Evolutionary conservation across 2,888 invertebrate species (phyloP).

Genomic region (Pammene fasciana): DNA sequence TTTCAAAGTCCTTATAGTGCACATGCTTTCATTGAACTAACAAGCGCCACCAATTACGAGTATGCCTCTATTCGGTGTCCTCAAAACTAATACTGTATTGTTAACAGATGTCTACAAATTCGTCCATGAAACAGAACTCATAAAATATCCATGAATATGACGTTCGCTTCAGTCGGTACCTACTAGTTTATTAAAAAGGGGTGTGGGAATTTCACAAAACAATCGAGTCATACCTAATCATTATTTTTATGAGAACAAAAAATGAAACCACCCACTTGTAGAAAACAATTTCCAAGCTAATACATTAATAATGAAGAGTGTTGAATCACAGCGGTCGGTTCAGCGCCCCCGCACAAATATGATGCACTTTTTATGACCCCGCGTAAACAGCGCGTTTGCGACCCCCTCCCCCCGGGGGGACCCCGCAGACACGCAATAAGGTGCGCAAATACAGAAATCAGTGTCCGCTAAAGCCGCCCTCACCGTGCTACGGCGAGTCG

Average conservation of each 20-base stretch:
- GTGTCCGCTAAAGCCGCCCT: constrained; percentile 44
- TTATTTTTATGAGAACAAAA: neutral
- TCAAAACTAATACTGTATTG: too few relatives aligned
- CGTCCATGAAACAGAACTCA: too few relatives aligned
- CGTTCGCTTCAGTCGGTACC: too few relatives aligned
- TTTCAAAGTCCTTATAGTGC: too few relatives aligned
- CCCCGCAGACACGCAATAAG: constrained; percentile 44
- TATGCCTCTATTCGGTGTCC: too few relatives aligned
- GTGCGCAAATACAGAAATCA: constrained; percentile 62
- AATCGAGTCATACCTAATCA: neutral
- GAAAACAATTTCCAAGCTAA: constrained; percentile 34
- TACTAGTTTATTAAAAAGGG: too few relatives aligned
- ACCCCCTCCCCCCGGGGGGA: constrained; percentile 34
- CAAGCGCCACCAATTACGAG: too few relatives aligned
- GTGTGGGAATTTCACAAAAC: neutral
- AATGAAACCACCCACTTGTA: constrained; percentile 28
- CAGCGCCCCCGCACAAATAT: constrained; percentile 30
- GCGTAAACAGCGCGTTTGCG: constrained; percentile 44
- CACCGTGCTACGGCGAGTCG: constrained; percentile 18
- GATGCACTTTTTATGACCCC: constrained; percentile 42
- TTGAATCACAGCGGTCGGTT: constrained; percentile 25
- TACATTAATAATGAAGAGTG: constrained; percentile 37
- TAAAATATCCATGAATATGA: too few relatives aligned
- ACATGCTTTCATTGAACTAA: too few relatives aligned
- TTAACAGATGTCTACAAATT: too few relatives aligned